phyloP scores from a whole-genome alignment of 2,797 vertebrate species.

The Megalops cyprinoides region DNA sequence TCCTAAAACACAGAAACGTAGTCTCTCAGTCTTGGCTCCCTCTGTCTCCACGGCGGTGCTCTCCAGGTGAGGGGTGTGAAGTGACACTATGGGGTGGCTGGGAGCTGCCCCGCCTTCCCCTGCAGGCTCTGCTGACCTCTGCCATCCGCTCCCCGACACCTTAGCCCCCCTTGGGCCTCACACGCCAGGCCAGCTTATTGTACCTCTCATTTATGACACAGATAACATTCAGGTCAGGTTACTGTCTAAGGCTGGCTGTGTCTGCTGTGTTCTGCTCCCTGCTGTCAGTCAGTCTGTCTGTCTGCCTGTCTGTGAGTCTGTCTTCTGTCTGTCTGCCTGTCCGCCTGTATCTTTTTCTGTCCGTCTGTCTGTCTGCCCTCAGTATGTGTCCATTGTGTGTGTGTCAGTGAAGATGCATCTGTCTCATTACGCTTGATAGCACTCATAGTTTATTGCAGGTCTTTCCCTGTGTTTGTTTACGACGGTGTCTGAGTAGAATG shows the following conservation, averaged over 20 bases:
- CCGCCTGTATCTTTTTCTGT: too few species aligned
- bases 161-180: neutral
- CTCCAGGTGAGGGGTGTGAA: neutral
- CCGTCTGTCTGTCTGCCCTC: too few species aligned
- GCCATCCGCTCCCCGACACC: conserved; percentile 33
- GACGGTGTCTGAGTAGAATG: neutral
- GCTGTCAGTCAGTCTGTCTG: neutral
- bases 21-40: neutral
- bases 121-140: conserved; percentile 29
- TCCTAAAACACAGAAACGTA: neutral
- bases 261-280: neutral
- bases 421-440: too few species aligned
- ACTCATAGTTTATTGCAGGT: neutral
- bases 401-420: too few species aligned
- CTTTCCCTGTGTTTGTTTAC: neutral
- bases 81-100: too few species aligned
- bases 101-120: conserved; percentile 32
- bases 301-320: too few species aligned
- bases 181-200: neutral
- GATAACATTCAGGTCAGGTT: neutral
- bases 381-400: too few species aligned
- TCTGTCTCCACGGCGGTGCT: neutral
- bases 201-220: neutral
- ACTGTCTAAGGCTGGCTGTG: neutral
- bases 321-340: too few species aligned